Evolutionary conservation across 1,140 invertebrate species (phyloP), one percentile per base, ranked within the genome.

Genomic region (Tetramorium parvispinum): DNA sequence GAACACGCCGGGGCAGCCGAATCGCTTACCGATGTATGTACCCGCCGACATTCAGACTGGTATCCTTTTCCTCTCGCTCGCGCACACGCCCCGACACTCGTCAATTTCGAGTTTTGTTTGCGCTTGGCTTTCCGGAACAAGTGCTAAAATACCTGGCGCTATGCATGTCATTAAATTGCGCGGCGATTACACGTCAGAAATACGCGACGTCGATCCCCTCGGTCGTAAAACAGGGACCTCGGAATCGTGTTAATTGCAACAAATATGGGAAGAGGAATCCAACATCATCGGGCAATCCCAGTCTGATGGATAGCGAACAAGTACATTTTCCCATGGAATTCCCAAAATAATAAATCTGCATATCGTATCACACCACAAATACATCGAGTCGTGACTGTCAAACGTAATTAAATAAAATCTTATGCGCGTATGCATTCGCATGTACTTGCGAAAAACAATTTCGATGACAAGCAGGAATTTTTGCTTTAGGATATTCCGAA

Each of bases 121-220:
- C 55, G 18, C 55, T 59, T 7, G 49, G 27, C 55, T 63, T 24
- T 53, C 43, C 49, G 59, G 66, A 85, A 86, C 63, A 87, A 59
- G 89, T 91, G 89, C 87, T 91, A 90, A 90, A 90, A 91, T 59
- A 43, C 46, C 68, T 40, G 75, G 75, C 32, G 61, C 59, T 71
- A 81, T 46, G 65, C 61, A 13, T 82, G 53, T 82, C 85, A 37
- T 57, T 40, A 32, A 73, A 77, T 81, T 32, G 43, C 51, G 61
- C 43, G 61, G 16, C 85, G 76, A 86, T 86, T 40, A 59, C 76
- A 70, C 65, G 65, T 11, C 53, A 61, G 63, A 27, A 71, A 61
- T 51, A 51, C 66, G 18, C 51, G 24, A n/a, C 65, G 49, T 16
- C 43, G 40, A 5, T 21, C 13, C 40, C 10, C 37, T 57, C 55